A percentile compares a stretch with the other conserved stretches of the same genome.
Conservation (phyloP, 2,113 vertebrate species). For the Narcine bancroftii region DNA sequence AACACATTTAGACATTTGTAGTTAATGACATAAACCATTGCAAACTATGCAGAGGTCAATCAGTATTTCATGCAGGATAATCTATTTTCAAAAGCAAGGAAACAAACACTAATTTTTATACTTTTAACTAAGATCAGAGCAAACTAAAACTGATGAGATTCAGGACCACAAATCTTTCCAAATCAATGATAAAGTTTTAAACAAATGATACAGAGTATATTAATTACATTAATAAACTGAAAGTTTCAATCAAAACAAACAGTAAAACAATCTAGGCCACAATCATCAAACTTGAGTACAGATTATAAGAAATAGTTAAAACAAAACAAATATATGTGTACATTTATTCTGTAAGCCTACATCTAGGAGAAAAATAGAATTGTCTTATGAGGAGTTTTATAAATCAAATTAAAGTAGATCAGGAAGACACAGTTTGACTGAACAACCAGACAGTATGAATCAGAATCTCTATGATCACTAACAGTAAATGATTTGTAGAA, state of each 20-base stretch:
- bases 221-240: neutral
- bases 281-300: neutral
- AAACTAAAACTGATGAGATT: neutral
- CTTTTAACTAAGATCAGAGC: neutral
- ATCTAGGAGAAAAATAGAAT: neutral
- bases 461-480: neutral
- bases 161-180: neutral
- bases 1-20: neutral
- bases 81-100: neutral
- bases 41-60: neutral
- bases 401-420: neutral
- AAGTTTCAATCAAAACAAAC: neutral
- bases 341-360: too few relatives aligned
- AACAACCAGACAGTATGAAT: neutral
- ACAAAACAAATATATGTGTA: too few relatives aligned
- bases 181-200: neutral
- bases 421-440: too few relatives aligned
- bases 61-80: neutral
- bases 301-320: neutral
- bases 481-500: neutral
- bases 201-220: neutral
- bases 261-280: neutral
- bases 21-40: neutral
- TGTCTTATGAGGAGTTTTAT: neutral
- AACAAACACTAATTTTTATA: neutral